Conservation (phyloP, 2,113 vertebrate species). For the Xenopus borealis region DNA sequence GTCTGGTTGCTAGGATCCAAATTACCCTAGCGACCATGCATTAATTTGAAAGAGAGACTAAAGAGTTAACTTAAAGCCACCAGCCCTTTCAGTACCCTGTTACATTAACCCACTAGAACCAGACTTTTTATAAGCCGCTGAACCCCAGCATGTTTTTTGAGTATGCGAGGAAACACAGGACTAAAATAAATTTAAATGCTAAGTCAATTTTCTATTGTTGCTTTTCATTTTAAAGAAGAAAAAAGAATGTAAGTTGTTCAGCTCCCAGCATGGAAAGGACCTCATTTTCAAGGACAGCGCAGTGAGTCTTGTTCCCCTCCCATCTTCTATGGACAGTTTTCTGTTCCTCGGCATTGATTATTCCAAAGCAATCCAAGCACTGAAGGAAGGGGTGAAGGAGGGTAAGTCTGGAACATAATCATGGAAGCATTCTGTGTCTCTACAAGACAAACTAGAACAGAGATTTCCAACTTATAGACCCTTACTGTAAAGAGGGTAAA, state of each 20-base stretch:
- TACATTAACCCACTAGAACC: no score
- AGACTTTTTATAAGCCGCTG: no score
- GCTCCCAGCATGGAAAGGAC: conserved; percentile 66
- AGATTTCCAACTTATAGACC: no score
- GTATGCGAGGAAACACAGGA: no score
- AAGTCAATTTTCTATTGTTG: neutral
- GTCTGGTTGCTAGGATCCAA: no score
- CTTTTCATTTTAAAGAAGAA: neutral
- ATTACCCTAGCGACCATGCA: no score
- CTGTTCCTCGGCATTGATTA: conserved; percentile 72
- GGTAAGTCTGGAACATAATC: neutral
- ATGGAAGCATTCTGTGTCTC: rapidly evolving
- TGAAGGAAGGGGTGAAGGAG: conserved; percentile 67
- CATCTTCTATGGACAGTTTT: conserved; percentile 66
- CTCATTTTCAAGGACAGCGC: conserved; percentile 83
- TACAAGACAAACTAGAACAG: rapidly evolving
- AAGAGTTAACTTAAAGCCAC: no score
- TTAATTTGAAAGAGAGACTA: no score
- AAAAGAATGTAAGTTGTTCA: conserved; percentile 64
- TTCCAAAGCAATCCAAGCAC: conserved; percentile 54
- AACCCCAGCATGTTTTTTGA: no score
- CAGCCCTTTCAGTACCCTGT: no score
- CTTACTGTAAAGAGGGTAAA: no score
- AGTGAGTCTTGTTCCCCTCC: conserved; percentile 59
- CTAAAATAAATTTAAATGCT: neutral